These are phyloP conservation scores for Entomobrya multifasciata DNA, from an alignment of 2,888 invertebrate genomes.

Conservation along the genomic window DNA sequence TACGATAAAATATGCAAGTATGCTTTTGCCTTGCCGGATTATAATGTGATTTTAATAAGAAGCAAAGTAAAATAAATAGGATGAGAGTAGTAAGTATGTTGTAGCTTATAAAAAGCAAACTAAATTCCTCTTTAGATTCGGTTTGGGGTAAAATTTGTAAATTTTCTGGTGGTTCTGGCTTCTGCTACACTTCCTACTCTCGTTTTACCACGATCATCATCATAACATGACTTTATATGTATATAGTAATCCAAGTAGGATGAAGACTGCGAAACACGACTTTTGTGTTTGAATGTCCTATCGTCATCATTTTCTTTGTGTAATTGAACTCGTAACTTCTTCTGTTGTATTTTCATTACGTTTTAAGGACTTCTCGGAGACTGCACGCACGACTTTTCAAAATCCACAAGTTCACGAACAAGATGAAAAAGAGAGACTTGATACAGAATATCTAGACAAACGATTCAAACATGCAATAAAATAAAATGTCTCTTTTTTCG, in stretches of 20 bases:
- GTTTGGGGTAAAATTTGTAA: not conserved
- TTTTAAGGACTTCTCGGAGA: too few species aligned
- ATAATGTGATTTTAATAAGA: conserved; percentile 9
- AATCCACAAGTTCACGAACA: not conserved
- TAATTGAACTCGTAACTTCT: conserved; percentile 27
- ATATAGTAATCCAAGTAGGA: too few species aligned
- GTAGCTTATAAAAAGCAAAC: not conserved
- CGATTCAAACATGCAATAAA: not conserved
- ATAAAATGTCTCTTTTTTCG: not conserved
- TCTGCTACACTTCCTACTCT: conserved; percentile 27
- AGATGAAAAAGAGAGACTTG: too few species aligned
- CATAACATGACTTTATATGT: not conserved
- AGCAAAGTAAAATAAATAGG: not conserved
- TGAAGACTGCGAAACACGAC: conserved; percentile 22
- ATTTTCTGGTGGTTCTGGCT: not conserved
- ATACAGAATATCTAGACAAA: too few species aligned
- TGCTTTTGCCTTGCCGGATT: too few species aligned
- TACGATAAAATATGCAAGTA: too few species aligned
- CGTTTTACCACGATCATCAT: too few species aligned
- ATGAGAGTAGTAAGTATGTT: not conserved
- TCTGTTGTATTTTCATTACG: not conserved
- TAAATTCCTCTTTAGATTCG: not conserved
- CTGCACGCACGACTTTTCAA: not conserved
- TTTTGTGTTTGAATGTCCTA: conserved; percentile 21
- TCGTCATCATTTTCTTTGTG: conserved; percentile 17